Evolutionary conservation across 2,797 vertebrate genomes (phyloP).

Genomic region (Melanotaenia maccullochi): DNA sequence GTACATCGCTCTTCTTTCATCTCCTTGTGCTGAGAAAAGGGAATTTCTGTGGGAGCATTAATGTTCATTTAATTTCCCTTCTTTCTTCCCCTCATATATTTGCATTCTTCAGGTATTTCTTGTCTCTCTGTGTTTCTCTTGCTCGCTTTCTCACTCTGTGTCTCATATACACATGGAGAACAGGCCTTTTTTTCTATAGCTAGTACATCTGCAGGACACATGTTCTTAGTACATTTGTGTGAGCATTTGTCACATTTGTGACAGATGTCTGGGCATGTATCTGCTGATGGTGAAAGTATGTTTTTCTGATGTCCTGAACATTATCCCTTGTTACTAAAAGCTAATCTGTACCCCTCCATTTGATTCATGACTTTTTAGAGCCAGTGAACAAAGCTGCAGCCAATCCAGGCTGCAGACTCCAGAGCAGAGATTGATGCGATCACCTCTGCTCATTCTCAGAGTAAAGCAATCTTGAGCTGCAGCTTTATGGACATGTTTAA

Average conservation of each 20-base stretch:
- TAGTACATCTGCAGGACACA: constrained; percentile 79
- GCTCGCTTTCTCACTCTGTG: constrained; percentile 31
- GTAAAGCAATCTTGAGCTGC: constrained; percentile 50
- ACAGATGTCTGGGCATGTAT: constrained; percentile 63
- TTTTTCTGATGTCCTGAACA: constrained; percentile 64
- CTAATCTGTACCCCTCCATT: constrained; percentile 59
- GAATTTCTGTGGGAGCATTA: constrained; percentile 77
- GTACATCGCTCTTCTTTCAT: constrained; percentile 81
- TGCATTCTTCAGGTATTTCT: constrained; percentile 81
- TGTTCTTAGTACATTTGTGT: constrained; percentile 66
- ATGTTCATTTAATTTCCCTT: constrained; percentile 84
- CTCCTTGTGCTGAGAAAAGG: constrained; percentile 68
- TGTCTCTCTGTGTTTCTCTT: constrained; percentile 60
- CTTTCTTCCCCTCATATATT: constrained; percentile 79
- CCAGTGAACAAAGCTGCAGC: constrained; percentile 48
- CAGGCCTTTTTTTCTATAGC: constrained; percentile 59
- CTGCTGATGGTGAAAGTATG: constrained; percentile 64
- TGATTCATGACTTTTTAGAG: constrained; percentile 64
- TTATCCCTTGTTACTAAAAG: constrained; percentile 68
- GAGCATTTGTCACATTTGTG: constrained; percentile 58
- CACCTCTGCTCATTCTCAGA: constrained; percentile 59
- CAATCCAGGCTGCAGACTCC: constrained; percentile 33
- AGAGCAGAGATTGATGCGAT: constrained; percentile 48
- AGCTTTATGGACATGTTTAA: constrained; percentile 46
- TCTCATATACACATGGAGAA: constrained; percentile 55